A percentile compares a stretch with the other conserved stretches of the same genome.
Evolutionary conservation across 1,140 invertebrate species (phyloP).

Genomic region (Linepithema humile): DNA sequence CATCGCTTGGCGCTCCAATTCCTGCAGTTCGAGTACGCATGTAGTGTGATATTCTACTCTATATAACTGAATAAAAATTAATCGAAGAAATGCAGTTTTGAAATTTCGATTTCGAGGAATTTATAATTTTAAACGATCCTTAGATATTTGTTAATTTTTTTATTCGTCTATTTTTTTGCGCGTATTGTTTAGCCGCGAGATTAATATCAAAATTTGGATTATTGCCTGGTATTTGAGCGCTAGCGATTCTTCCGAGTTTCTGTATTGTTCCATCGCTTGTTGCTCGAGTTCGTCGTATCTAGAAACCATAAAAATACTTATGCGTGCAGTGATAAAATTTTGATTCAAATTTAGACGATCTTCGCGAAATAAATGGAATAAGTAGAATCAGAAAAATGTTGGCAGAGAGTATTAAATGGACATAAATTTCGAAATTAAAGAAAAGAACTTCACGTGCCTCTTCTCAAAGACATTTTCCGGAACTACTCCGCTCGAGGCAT

Average conservation of each 20-base stretch:
- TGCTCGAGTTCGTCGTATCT: slow-evolving; percentile 79
- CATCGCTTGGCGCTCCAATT: slow-evolving; percentile 79
- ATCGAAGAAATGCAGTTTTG: neutral
- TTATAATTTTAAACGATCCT: neutral
- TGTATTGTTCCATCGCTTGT: slow-evolving; percentile 81
- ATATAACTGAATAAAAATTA: neutral
- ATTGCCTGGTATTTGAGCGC: slow-evolving; percentile 78
- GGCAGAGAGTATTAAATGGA: no score
- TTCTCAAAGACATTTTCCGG: slow-evolving; percentile 71
- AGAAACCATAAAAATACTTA: neutral
- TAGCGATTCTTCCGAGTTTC: slow-evolving; percentile 78
- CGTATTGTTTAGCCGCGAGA: neutral
- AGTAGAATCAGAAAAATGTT: no score
- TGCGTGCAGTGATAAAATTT: neutral
- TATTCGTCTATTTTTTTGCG: neutral
- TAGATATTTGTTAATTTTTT: neutral
- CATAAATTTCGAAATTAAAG: slow-evolving; percentile 26
- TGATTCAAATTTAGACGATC: no score
- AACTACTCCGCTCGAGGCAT: slow-evolving; percentile 26
- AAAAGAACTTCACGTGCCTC: slow-evolving; percentile 11
- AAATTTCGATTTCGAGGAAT: neutral
- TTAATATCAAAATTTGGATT: slow-evolving; percentile 1
- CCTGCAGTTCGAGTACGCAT: slow-evolving; percentile 63
- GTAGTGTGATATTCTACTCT: neutral
- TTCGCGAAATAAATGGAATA: no score